Evolutionary conservation across 2,888 invertebrate species (phyloP).

Genomic region (Cephus sareptanus): DNA sequence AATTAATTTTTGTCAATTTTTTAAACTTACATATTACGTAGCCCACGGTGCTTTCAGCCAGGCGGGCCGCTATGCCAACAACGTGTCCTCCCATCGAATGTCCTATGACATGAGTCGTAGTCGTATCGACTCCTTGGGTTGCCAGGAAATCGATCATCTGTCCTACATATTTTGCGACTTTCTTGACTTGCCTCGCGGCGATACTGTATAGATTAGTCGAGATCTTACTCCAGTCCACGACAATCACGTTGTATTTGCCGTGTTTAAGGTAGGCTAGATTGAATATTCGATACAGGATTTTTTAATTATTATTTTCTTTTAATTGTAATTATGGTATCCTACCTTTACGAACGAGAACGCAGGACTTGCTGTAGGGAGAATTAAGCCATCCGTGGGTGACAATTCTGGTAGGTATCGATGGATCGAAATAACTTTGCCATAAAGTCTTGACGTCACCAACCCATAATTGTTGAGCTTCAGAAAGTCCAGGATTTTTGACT

Average conservation of each 20-base stretch:
- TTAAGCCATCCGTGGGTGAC: conserved; percentile 9
- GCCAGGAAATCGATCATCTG: conserved; percentile 13
- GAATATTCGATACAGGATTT: too few species aligned
- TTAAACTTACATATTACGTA: conserved; percentile 4
- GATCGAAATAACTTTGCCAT: conserved; percentile 7
- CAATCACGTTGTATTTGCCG: conserved; percentile 15
- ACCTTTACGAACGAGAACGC: conserved; percentile 6
- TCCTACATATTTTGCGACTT: not conserved
- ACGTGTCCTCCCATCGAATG: conserved; percentile 16
- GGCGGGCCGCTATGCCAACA: not conserved
- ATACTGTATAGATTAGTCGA: not conserved
- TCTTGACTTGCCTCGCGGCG: not conserved
- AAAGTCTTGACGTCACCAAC: conserved; percentile 3
- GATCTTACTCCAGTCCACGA: conserved; percentile 14
- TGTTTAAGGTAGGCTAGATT: conserved; percentile 9
- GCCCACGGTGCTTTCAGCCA: not conserved
- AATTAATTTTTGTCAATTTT: not conserved
- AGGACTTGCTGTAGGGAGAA: not conserved
- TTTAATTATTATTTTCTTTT: too few species aligned
- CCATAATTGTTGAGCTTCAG: not conserved
- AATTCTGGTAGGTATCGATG: conserved; percentile 4
- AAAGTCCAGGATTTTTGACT: conserved; percentile 18
- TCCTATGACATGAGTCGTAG: not conserved
- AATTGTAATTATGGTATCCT: not conserved
- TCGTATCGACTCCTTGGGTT: not conserved